Conservation (phyloP, 2,888 invertebrate species). For the Monochamus alternatus region DNA sequence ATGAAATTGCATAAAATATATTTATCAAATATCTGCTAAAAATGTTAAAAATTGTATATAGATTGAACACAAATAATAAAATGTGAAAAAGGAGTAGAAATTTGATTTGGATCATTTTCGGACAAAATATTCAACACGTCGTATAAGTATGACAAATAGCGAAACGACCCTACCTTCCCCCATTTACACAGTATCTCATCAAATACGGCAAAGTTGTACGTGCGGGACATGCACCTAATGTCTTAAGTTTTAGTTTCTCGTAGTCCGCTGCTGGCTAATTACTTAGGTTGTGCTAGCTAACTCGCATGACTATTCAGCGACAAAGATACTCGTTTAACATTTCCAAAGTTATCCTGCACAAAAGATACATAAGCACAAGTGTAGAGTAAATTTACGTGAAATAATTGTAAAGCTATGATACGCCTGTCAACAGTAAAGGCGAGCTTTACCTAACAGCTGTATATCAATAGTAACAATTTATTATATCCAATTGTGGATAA, state of each 20-base stretch:
- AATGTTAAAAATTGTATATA: too few species aligned
- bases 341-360: slow-evolving; percentile 3
- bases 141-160: too few species aligned
- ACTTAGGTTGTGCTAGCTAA: slow-evolving; percentile 11
- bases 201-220: slow-evolving; percentile 8
- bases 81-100: too few species aligned
- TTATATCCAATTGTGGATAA: too few species aligned
- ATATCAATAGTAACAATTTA: too few species aligned
- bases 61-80: too few species aligned
- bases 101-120: too few species aligned
- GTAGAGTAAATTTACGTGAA: neutral
- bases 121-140: too few species aligned
- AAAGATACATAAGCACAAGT: neutral
- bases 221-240: slow-evolving; percentile 1
- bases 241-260: slow-evolving; percentile 4
- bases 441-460: too few species aligned
- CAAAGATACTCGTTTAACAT: neutral
- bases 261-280: slow-evolving; percentile 6
- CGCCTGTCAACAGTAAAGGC: neutral
- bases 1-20: too few species aligned
- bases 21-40: too few species aligned
- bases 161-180: too few species aligned
- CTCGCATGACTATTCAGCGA: neutral
- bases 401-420: neutral
- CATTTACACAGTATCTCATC: neutral